A percentile compares a stretch with the other conserved stretches of the same genome.
These are phyloP conservation scores for Petroica traversi DNA, from an alignment of 2,113 vertebrate genomes.

Conservation along the genomic window DNA sequence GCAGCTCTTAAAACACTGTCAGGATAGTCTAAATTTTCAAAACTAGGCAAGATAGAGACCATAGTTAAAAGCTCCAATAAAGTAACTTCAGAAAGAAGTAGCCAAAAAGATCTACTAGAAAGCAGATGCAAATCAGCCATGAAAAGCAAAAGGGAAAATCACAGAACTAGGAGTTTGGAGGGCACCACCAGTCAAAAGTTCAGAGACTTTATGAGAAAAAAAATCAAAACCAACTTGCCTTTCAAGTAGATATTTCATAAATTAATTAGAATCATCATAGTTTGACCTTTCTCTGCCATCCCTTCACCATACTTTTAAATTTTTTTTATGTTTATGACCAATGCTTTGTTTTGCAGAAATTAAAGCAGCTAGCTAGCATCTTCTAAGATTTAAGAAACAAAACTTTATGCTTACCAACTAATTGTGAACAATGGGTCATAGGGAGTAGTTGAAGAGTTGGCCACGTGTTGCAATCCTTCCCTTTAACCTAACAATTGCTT, in stretches of 20 bases:
- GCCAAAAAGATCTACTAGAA: not conserved
- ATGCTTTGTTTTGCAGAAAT: not conserved
- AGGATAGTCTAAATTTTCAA: not conserved
- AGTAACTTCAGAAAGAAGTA: constrained; percentile 21
- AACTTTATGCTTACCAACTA: not conserved
- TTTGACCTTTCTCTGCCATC: not conserved
- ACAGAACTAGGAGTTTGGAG: not conserved
- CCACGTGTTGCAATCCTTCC: not conserved
- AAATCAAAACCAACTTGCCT: not conserved
- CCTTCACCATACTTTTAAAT: rapidly evolving
- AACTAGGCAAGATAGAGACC: not conserved
- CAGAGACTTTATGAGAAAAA: not conserved
- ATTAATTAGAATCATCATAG: not conserved
- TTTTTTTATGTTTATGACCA: not conserved
- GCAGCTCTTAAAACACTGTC: not conserved
- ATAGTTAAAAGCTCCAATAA: not conserved
- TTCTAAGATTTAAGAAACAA: not conserved
- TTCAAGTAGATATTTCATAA: not conserved
- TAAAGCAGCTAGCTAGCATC: not conserved
- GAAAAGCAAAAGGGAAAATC: not conserved
- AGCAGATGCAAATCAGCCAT: not conserved
- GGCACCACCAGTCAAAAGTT: not conserved
- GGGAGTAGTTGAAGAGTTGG: not conserved
- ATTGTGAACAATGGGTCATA: not conserved
- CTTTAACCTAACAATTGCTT: not conserved